Evolutionary conservation across 1,140 invertebrate genomes (phyloP).

Genomic region (Aricia agestis): DNA sequence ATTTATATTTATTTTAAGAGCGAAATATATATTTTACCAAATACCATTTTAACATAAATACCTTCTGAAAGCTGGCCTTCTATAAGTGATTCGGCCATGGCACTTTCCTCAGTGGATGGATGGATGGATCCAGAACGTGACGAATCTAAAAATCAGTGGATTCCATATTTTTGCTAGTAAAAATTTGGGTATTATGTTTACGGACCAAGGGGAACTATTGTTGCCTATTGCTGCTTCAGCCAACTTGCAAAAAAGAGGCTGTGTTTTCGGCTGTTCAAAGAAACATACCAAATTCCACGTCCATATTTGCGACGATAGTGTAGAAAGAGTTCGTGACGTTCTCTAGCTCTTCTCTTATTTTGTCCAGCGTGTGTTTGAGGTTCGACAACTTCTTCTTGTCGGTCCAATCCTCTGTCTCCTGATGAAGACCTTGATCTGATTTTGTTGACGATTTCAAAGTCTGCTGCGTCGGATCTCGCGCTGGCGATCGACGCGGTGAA

Average conservation of each 20-base stretch:
- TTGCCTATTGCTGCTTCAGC: too few relatives aligned
- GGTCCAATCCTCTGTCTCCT: background rate
- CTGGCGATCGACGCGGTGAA: slow-evolving; percentile 21
- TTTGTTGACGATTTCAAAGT: slow-evolving; percentile 13
- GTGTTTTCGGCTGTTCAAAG: background rate
- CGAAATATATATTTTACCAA: too few relatives aligned
- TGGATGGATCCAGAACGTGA: background rate
- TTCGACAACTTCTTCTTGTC: background rate
- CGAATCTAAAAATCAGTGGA: background rate
- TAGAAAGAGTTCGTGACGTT: background rate
- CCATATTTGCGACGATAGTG: background rate
- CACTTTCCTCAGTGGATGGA: background rate
- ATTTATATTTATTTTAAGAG: too few relatives aligned
- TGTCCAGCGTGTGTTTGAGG: background rate
- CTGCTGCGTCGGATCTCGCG: slow-evolving; percentile 25
- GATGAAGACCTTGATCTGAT: background rate
- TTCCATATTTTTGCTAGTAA: background rate
- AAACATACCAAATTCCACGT: background rate
- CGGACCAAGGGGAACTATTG: too few relatives aligned
- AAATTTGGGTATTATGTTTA: too few relatives aligned
- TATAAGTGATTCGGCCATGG: background rate
- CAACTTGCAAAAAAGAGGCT: too few relatives aligned
- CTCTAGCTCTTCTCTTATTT: background rate
- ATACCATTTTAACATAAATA: background rate
- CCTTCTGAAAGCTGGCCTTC: background rate